A percentile compares a stretch with the other conserved stretches of the same genome.
Evolutionary conservation across 2,888 invertebrate genomes (phyloP).

Genomic region (Arenicola marina): DNA sequence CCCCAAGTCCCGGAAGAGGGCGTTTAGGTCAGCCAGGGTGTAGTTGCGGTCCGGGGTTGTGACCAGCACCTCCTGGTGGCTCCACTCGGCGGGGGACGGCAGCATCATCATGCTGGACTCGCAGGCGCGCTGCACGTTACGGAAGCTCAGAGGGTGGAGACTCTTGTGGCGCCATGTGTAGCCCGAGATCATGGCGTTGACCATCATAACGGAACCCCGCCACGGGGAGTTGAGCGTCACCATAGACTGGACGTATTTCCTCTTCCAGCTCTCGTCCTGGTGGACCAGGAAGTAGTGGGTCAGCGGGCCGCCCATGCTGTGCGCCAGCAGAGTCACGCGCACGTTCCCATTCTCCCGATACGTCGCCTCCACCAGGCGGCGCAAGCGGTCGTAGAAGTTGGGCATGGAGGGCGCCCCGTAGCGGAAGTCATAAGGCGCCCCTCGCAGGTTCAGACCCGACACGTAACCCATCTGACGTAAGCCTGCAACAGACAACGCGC

Average conservation of each 20-base stretch:
- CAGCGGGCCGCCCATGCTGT: constrained; percentile 19
- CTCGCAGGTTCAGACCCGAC: background rate
- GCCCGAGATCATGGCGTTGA: constrained; percentile 65
- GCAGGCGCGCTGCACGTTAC: constrained; percentile 85
- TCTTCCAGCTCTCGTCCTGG: constrained; percentile 14
- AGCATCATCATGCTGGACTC: constrained; percentile 90
- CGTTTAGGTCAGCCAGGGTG: constrained; percentile 74
- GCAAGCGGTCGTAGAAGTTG: constrained; percentile 5
- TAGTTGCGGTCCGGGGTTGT: constrained; percentile 79
- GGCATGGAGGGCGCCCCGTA: constrained; percentile 9
- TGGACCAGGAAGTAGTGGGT: constrained; percentile 7
- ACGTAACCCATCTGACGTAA: constrained; percentile 1
- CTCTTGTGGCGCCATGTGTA: constrained; percentile 87
- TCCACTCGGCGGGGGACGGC: constrained; percentile 85
- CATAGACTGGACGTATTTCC: constrained; percentile 68
- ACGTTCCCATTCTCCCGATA: background rate
- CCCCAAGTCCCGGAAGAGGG: constrained; percentile 70
- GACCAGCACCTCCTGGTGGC: constrained; percentile 76
- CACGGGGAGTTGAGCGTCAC: constrained; percentile 84
- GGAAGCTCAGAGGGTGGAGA: constrained; percentile 76
- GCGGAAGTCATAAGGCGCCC: constrained; percentile 21
- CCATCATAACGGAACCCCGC: constrained; percentile 13
- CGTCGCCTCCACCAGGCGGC: constrained; percentile 12
- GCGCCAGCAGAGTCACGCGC: constrained; percentile 10
- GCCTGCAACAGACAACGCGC: no score